Base-by-base conservation (phyloP, 1,140 invertebrate genomes). In the Amyelois transitella region DNA sequence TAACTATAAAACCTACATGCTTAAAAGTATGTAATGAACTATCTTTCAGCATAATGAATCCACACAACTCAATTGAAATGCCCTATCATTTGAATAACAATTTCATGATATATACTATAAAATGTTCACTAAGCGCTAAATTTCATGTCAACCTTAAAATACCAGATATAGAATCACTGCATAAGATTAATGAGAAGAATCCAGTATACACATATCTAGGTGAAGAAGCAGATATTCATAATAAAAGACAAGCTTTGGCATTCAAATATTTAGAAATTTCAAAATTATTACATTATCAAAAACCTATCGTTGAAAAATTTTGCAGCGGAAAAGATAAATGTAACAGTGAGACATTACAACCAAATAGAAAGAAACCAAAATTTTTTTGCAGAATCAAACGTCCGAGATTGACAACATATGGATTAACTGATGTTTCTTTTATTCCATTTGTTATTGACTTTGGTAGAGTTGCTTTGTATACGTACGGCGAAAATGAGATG, bases 11-110 rank as follows among this genome's bases (percentile, higher is more conserved):
- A 58, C 81, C 81, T 12, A 75, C 67, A 7, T 59, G 66, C 55
- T 60, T 82, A 14, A 77, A 74, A 61, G 18, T 78, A 4, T 57
- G 64, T 53, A 73, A 75, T 51, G 53, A 50, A 24, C 56, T 85
- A 45, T 56, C 18, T 19, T 85, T 85, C 49, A 54, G 74, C 69
- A 69, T 87, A 45, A 72, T 64, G 45, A 82, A 85, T 53, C 66
- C 72, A 6, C 62, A 72, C 48, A 58, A 75, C 50, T 18, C 51
- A 24, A 18, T 38, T 18, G 55, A 62, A 52, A 14, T 38, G 32
- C 32, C 32, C 17, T 14, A 1, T 38, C 1, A 38, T 14, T 3
- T 1, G 17, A 51, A 69, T 59, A 50, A 57, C 22, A 84, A 82
- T 60, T 75, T 52, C 71, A 61, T 84, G 49, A 66, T 48, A 17